Percentiles rank a stretch among this genome's conserved stretches.
Conservation (phyloP, 2,113 vertebrate species). For the Gavia stellata region DNA sequence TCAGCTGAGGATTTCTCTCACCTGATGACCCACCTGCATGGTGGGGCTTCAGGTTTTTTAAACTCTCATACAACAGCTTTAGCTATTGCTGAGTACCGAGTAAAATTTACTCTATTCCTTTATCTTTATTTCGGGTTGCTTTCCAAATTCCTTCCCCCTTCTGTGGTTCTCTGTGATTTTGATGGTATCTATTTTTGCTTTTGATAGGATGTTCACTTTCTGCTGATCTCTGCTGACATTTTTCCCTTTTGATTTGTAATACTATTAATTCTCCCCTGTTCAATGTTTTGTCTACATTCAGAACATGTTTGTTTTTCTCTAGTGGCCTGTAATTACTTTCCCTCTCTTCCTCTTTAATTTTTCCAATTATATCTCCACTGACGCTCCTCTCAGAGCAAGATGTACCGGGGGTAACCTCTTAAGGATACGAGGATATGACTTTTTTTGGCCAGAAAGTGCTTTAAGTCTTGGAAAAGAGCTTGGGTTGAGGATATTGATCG, state of each 20-base stretch:
- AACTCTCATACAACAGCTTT: not conserved
- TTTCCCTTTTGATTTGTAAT: slow-evolving; percentile 2
- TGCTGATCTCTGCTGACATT: slow-evolving; percentile 22
- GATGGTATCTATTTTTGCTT: not conserved
- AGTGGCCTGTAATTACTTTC: slow-evolving; percentile 9
- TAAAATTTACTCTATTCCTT: not conserved
- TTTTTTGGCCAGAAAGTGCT: not conserved
- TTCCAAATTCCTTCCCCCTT: not conserved
- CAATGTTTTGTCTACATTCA: slow-evolving; percentile 50
- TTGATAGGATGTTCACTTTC: slow-evolving; percentile 36
- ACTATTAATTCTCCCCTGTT: slow-evolving; percentile 31
- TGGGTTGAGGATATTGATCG: not conserved
- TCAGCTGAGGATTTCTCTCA: not conserved
- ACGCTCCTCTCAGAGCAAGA: not conserved
- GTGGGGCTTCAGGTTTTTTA: not conserved
- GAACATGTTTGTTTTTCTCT: slow-evolving; percentile 30
- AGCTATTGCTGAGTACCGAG: not conserved
- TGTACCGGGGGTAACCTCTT: not conserved
- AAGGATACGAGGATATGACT: not conserved
- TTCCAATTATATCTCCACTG: not conserved
- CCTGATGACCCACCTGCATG: not conserved
- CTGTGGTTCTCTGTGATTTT: not conserved
- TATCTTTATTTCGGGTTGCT: not conserved
- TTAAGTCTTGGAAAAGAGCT: not conserved
- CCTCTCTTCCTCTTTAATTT: not conserved